A percentile compares a stretch with the other conserved stretches of the same genome.
These are phyloP conservation scores for Euphonia xanthogaster DNA, from an alignment of 2,797 vertebrate species.

Conservation along the genomic window DNA sequence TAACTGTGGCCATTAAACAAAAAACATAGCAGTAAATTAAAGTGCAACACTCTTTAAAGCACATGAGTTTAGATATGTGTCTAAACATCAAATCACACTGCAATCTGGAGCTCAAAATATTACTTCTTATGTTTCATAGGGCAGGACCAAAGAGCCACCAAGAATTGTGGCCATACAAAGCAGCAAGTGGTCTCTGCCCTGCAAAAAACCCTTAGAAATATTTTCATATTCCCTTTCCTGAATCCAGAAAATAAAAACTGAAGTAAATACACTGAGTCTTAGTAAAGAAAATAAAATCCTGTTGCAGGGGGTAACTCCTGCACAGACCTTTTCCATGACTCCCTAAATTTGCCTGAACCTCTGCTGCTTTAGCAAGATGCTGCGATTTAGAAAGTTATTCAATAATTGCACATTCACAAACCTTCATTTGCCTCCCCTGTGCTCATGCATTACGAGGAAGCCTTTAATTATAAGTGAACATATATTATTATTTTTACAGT, in stretches of 20 bases:
- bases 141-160: not conserved
- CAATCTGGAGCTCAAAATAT: not conserved
- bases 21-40: not conserved
- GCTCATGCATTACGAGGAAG: not conserved
- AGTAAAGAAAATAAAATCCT: not conserved
- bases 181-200: not conserved
- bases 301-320: not conserved
- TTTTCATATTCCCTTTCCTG: not conserved
- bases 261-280: not conserved
- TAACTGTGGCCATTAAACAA: not conserved
- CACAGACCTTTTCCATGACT: not conserved
- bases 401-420: not conserved
- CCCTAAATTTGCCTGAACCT: not conserved
- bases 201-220: not conserved
- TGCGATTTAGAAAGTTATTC: slow-evolving; percentile 23
- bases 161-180: not conserved
- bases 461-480: slow-evolving; percentile 16
- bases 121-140: not conserved
- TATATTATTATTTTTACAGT: slow-evolving; percentile 1
- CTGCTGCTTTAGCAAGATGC: not conserved
- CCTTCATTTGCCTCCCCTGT: slow-evolving; percentile 3
- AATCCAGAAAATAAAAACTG: not conserved
- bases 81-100: not conserved
- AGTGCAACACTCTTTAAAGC: not conserved
- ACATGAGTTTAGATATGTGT: not conserved